These are phyloP conservation scores for Chamaetylas fuelleborni DNA, from an alignment of 2,113 vertebrate genomes.

Conservation along the genomic window DNA sequence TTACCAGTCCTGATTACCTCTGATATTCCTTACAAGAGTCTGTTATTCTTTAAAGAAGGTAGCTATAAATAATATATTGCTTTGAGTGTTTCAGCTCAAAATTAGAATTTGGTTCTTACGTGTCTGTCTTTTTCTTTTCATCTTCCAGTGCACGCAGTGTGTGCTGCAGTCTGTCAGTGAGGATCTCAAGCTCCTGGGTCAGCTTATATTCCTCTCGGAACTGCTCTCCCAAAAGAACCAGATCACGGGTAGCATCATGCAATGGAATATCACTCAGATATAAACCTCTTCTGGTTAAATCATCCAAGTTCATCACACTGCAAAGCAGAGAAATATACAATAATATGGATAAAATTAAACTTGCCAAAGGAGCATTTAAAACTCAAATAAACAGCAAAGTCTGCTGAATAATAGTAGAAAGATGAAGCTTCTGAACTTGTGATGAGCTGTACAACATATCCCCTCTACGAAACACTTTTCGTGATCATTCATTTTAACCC, in stretches of 20 bases:
- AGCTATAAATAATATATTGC: constrained; percentile 27
- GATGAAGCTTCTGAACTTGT: not conserved
- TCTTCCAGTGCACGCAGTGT: constrained; percentile 93
- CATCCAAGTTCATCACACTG: constrained; percentile 98
- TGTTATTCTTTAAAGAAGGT: not conserved
- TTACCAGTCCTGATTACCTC: not conserved
- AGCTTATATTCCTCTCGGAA: constrained; percentile 98
- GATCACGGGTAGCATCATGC: constrained; percentile 94
- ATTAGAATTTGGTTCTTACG: constrained; percentile 73
- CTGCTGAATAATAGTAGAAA: not conserved
- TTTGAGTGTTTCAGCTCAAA: constrained; percentile 11
- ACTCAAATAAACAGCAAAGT: not conserved
- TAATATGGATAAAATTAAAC: not conserved
- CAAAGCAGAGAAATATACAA: not conserved
- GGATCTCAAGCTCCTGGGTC: constrained; percentile 95
- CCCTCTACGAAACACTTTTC: not conserved
- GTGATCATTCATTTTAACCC: not conserved
- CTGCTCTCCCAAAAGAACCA: constrained; percentile 96
- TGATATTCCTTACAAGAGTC: not conserved
- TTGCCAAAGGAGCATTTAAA: not conserved
- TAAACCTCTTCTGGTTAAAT: constrained; percentile 91
- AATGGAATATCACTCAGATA: constrained; percentile 97
- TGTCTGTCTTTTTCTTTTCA: constrained; percentile 99
- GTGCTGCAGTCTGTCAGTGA: constrained; percentile 96
- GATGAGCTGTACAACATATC: not conserved